Percentiles rank a stretch among this genome's conserved stretches.
phyloP scores from a whole-genome alignment of 2,888 invertebrate species.

The Sphaeridia pumilis region DNA sequence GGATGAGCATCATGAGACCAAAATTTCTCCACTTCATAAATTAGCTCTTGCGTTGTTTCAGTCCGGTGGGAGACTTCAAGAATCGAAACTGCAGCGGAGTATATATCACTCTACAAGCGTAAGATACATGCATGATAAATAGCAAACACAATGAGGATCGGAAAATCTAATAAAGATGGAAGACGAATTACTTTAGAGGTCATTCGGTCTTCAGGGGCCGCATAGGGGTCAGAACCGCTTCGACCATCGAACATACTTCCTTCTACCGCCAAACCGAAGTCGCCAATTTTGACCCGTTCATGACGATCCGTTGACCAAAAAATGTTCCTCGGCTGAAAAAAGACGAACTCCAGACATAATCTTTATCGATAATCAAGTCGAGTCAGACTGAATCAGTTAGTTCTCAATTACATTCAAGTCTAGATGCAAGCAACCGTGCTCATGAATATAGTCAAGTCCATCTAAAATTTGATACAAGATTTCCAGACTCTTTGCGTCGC shows the following conservation, averaged over 20 bases:
- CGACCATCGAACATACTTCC: slow-evolving; percentile 4
- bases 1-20: background rate
- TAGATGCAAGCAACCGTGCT: slow-evolving; percentile 13
- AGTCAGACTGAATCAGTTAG: no score
- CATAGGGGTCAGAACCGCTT: slow-evolving; percentile 15
- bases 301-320: slow-evolving; percentile 6
- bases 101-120: slow-evolving; percentile 16
- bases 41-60: no score
- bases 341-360: no score
- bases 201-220: slow-evolving; percentile 13
- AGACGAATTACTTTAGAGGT: slow-evolving; percentile 10
- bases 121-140: no score
- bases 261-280: slow-evolving; percentile 15
- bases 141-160: background rate
- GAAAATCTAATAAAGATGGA: no score
- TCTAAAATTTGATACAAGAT: slow-evolving; percentile 6
- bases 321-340: slow-evolving; percentile 18
- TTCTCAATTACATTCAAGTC: slow-evolving; percentile 16
- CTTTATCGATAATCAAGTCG: no score
- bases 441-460: slow-evolving; percentile 16
- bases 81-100: slow-evolving; percentile 16
- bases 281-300: slow-evolving; percentile 10
- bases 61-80: no score
- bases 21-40: no score
- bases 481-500: background rate